These are phyloP conservation scores for Luidia sarsii DNA, from an alignment of 53 echinoderm and acorn worm genomes.

Conservation along the genomic window DNA sequence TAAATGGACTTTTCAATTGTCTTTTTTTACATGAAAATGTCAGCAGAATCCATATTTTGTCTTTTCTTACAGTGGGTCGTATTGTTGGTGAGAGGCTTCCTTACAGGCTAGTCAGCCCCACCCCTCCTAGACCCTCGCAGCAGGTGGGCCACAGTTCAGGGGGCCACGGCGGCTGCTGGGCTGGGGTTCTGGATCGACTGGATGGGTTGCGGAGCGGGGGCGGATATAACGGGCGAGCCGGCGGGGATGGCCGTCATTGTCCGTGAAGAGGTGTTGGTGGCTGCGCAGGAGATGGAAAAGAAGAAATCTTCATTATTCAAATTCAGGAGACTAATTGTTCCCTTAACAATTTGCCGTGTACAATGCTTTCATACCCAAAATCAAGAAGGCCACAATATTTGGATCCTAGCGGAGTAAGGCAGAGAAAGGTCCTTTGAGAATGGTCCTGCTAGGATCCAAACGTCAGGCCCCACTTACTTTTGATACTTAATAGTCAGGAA, in stretches of 20 bases:
- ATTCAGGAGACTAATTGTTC: neutral
- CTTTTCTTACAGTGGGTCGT: too few species aligned
- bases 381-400: neutral
- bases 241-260: slow-evolving; percentile 69
- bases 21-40: too few species aligned
- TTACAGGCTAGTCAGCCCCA: too few species aligned
- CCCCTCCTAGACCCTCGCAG: too few species aligned
- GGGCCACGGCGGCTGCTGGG: slow-evolving; percentile 87
- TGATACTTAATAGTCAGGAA: too few species aligned
- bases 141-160: too few species aligned
- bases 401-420: neutral
- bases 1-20: too few species aligned
- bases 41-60: too few species aligned
- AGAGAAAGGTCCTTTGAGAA: neutral
- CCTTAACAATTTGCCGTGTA: neutral
- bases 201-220: slow-evolving; percentile 89
- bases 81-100: too few species aligned
- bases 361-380: neutral
- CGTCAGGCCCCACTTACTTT: too few species aligned
- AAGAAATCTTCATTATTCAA: neutral
- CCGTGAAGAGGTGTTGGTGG: slow-evolving; percentile 70
- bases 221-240: slow-evolving; percentile 88
- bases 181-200: slow-evolving; percentile 91
- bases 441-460: too few species aligned
- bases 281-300: slow-evolving; percentile 14